A percentile compares a stretch with the other conserved stretches of the same genome.
phyloP scores from a whole-genome alignment of 2,888 invertebrate species.

The Conomelus anceps region DNA sequence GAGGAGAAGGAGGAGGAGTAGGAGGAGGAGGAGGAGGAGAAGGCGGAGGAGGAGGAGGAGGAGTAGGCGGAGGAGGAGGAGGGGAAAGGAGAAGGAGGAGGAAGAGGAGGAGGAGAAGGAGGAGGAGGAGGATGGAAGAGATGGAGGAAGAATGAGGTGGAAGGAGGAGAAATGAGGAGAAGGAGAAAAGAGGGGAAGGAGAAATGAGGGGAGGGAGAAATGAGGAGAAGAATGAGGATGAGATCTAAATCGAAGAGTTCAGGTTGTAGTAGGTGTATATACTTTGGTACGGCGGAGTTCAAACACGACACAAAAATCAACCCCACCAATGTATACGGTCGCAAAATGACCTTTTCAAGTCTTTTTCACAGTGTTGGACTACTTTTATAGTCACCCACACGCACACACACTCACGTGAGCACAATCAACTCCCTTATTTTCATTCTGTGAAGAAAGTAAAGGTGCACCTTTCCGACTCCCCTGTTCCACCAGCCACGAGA shows the following conservation, averaged over 20 bases:
- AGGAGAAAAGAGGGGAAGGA: too few species aligned
- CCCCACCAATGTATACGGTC: not conserved
- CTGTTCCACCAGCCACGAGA: not conserved
- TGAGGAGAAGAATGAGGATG: too few species aligned
- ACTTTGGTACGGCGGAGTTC: not conserved
- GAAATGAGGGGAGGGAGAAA: too few species aligned
- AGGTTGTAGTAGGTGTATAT: not conserved
- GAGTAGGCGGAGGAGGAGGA: not conserved
- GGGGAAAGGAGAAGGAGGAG: not conserved
- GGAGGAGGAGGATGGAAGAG: not conserved
- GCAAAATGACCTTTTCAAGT: not conserved
- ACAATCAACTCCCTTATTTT: not conserved
- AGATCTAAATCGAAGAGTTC: not conserved
- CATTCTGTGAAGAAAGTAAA: not conserved
- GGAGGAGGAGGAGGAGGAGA: not conserved
- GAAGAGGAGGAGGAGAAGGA: not conserved
- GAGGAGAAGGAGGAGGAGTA: not conserved
- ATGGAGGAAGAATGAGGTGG: not conserved
- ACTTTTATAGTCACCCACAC: not conserved
- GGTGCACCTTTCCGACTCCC: not conserved
- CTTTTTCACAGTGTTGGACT: not conserved
- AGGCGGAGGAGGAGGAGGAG: not conserved
- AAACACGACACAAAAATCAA: not conserved
- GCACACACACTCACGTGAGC: not conserved
- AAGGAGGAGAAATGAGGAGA: not conserved